These are phyloP conservation scores for Chloroclystis v-ata DNA, from an alignment of 2,888 invertebrate genomes.

Conservation along the genomic window DNA sequence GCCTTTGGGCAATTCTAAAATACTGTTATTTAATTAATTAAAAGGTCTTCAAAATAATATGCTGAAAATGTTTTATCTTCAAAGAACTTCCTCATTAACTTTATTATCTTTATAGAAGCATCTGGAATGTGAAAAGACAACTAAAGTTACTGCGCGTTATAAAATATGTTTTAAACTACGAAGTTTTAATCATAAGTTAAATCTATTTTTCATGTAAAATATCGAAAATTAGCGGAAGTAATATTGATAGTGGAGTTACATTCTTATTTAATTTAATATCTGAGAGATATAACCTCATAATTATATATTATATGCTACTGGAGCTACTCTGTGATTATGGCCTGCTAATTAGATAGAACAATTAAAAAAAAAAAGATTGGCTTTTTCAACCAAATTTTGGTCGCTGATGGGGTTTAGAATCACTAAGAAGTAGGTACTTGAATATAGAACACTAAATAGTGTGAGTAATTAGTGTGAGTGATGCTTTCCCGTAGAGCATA, in stretches of 20 bases:
- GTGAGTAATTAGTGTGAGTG: constrained; percentile 23
- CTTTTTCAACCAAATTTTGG: no score
- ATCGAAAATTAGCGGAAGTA: not conserved
- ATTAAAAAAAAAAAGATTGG: no score
- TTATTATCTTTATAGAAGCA: not conserved
- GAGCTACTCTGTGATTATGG: no score
- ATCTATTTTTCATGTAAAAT: not conserved
- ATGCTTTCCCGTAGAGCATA: constrained; percentile 12
- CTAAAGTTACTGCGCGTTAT: not conserved
- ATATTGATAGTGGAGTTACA: no score
- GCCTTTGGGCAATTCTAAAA: not conserved
- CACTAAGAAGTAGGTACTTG: not conserved
- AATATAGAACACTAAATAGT: constrained; percentile 13
- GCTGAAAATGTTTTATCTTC: constrained; percentile 7
- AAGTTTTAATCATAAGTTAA: not conserved
- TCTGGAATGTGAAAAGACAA: not conserved
- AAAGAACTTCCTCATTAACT: constrained; percentile 10
- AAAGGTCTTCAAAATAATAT: not conserved
- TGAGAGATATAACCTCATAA: no score
- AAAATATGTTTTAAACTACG: not conserved
- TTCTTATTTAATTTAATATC: no score
- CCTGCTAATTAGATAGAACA: no score
- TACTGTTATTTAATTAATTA: not conserved
- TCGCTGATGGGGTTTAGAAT: no score
- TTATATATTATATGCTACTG: no score